phyloP scores from a whole-genome alignment of 2,113 vertebrate genomes.

The Puffinus mauretanicus region DNA sequence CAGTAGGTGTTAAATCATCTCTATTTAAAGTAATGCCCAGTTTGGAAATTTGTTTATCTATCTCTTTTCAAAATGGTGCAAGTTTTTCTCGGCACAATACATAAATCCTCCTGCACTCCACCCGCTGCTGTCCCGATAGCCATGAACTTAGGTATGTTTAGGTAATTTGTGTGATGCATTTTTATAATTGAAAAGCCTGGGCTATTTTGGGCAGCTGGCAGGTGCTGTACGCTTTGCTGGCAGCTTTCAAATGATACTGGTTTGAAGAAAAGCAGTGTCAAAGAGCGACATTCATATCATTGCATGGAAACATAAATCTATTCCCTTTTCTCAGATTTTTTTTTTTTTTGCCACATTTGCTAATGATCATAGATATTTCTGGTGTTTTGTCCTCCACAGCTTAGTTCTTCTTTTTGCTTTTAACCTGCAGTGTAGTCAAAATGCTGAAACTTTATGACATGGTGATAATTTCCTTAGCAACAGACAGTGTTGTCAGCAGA shows the following conservation, averaged over 20 bases:
- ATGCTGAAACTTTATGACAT: constrained; percentile 15
- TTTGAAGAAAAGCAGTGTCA: constrained; percentile 13
- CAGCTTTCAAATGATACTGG: background rate
- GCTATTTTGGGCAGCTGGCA: constrained; percentile 42
- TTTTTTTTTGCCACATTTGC: background rate
- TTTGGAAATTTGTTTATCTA: constrained; percentile 30
- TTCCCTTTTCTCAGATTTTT: background rate
- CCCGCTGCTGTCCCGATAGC: background rate
- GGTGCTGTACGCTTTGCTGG: constrained; percentile 11
- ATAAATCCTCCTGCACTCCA: constrained; percentile 35
- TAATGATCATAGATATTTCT: background rate
- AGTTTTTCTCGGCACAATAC: background rate
- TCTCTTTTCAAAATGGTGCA: constrained; percentile 20
- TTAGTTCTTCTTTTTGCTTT: constrained; percentile 2
- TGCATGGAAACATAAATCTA: background rate
- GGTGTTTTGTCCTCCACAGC: background rate
- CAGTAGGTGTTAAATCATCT: constrained; percentile 19
- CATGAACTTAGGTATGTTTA: background rate
- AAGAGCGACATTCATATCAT: background rate
- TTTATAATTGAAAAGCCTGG: constrained; percentile 47
- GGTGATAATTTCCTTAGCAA: constrained; percentile 43
- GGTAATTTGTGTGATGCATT: constrained; percentile 33
- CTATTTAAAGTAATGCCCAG: background rate
- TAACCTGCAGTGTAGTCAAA: constrained; percentile 28
- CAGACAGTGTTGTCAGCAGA: background rate